Base-by-base conservation (phyloP, 2,113 vertebrate genomes). In the Manacus vitellinus region DNA sequence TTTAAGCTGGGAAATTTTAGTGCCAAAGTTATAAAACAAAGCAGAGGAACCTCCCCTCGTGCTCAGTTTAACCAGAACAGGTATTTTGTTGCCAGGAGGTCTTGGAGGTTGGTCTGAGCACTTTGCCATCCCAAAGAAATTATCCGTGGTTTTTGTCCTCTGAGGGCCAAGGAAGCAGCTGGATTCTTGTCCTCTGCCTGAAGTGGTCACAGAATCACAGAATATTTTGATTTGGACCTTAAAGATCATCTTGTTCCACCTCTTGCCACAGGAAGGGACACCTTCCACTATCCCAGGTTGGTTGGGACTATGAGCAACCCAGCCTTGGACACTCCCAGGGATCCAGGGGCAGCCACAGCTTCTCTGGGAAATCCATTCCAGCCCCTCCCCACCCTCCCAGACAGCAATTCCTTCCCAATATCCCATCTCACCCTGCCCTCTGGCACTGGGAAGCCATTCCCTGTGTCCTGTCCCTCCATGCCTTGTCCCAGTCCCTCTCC, bases 201-300 rank as follows among this genome's bases (percentile, higher is more conserved):
- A 17, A 33, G 4, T 58, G 52, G 35, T 52, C 59, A 27, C 3
- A 9, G 17, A 59, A 51, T 44, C 54, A 27, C 4, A 22, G 43
- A 8, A 35, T 14, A 46, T 54, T 67, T 67, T 59, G 44, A 52
- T 21, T 25, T 2, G 52, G 51, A n/a, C 12, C 14, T 56, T 3
- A 55, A 39, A 33, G 4, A 0, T 0, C 46, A 46, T 6, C 58
- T 22, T 16, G 41, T 28, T 8, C 39, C 58, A 74, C 20, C 20
- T 4, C 67, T 46, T 54, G 52, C 33, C 21, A 31, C 2, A 47
- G 61, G 31, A 47, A 54, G 49, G 39, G 27, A 22, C 52, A 63
- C 9, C 22, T 73, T 0, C 58, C n/a, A 18, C 4, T 2, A 0
- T 27, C 18, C 70, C 58, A 63, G 39, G 56, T 2, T 44, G 47